These are phyloP conservation scores for Teleogryllus occipitalis DNA, from an alignment of 1,140 invertebrate genomes.

Conservation along the genomic window DNA sequence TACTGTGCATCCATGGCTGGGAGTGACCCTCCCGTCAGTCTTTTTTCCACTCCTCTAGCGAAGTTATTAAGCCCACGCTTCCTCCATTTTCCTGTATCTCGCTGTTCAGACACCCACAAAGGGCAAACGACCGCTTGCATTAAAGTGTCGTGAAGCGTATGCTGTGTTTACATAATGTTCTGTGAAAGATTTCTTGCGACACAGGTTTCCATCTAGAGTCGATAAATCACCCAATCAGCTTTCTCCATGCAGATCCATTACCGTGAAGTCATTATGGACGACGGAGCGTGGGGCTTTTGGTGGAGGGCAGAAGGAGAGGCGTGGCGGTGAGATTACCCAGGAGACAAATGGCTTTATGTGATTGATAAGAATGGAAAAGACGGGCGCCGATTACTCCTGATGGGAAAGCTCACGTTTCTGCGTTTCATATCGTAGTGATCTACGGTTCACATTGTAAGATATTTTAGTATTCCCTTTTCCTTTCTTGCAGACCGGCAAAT, in stretches of 20 bases:
- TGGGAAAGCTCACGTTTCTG: neutral
- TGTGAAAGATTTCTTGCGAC: neutral
- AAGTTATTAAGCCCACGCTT: neutral
- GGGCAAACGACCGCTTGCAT: neutral
- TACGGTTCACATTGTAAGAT: neutral
- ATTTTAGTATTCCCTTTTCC: neutral
- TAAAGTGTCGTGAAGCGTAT: neutral
- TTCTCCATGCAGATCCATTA: neutral
- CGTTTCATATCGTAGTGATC: neutral
- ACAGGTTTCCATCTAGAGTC: neutral
- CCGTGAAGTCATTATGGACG: neutral
- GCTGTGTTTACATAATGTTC: neutral
- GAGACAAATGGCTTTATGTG: neutral
- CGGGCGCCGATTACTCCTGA: no score
- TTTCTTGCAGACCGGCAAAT: neutral
- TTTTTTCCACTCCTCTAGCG: neutral
- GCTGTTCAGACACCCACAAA: neutral
- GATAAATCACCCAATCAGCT: neutral
- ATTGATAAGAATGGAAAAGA: neutral
- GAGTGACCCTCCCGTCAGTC: neutral
- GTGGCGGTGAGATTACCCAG: neutral
- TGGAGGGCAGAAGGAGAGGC: neutral
- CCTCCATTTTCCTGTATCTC: neutral
- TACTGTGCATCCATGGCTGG: neutral
- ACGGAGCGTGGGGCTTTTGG: neutral